Base-by-base conservation (phyloP, 2,888 invertebrate genomes). In the Melinaea marsaeus region DNA sequence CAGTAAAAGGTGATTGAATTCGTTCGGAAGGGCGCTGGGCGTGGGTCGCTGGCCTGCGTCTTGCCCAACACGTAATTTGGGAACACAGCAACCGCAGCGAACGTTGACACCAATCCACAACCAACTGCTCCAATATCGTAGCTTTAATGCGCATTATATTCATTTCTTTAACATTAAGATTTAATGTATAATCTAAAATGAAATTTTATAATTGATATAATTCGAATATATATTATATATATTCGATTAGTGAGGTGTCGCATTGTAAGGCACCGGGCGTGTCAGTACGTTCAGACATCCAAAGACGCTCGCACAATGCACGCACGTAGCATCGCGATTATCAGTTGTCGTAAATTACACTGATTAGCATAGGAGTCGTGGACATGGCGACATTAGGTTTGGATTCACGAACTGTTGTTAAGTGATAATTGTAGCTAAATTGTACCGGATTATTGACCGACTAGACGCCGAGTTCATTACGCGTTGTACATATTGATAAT, bases 11-110 rank as follows among this genome's bases (percentile, higher is more conserved):
- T 80, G 80, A 85, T 83, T 77, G 76, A 77, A 81, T 81, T 74
- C 73, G 78, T 79, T 83, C 79, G 78, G 70, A 84, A 85, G 85
- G 85, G 88, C 84, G 78, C 61, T 76, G 75, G 78, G 72, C 69
- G 69, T 72, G 74, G 78, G 76, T 80, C 80, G 83, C 79, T 81
- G 82, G 83, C 74, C 78, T 79, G 72, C 71, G 67, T 69, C 64
- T 90, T 89, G 84, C 89, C 75, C 82, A 89, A 90, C 86, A 86
- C 83, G 82, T 84, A 78, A 86, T 89, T 88, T 89, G 83, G 86
- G 88, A 86, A 85, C 87, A 86, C 76, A 88, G 86, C 86, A 87
- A 89, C 88, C 88, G 85, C 89, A 88, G 88, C 88, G 88, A 89
- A 78, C 90, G 86, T 87, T 90, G 90, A 90, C 90, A 89, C 88